Base-by-base conservation (phyloP, 2,113 vertebrate genomes). In the Cyanocitta stelleri region DNA sequence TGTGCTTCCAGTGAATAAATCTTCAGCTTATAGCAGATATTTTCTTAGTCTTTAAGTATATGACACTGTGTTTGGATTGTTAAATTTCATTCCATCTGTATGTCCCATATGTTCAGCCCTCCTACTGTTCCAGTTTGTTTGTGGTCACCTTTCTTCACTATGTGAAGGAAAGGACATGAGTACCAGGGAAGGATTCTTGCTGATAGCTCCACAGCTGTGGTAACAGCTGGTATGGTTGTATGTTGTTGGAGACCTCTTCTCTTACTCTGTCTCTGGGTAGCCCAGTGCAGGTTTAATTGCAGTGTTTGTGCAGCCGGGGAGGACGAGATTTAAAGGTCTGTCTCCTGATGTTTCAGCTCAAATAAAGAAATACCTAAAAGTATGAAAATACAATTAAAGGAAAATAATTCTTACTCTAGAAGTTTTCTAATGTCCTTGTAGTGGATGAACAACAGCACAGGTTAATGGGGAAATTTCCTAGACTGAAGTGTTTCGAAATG, bases 61-160 rank as follows among this genome's bases (percentile, higher is more conserved):
- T 71, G 51, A 33, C 63, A 41, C 46, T 54, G 43, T 87, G 69
- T 93, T 77, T 84, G 56, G 61, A 90, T 80, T 84, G 90, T 92
- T 90, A 74, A 49, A 67, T 90, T 90, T 63, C 33, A 44, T 92
- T 86, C 86, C 76, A 91, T 96, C 91, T 87, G 71, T 58, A 58
- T 76, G 33, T 83, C 67, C 66, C 82, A 41, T 95, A 88, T 95
- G 89, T 90, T 94, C 58, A 77, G 39, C 35, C 30, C 16, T 90
- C 78, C 55, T 77, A 58, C 88, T 90, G 59, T 71, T 95, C 46
- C 54, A 68, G 27, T 82, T 90, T 86, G 63, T 84, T 79, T 87
- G 69, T 61, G 81, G 62, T 87, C 93, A 91, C 37, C 66, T 66
- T 91, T 89, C 62, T 85, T 89, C 81, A 17, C 44, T 61, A 7